phyloP scores from a whole-genome alignment of 2,797 vertebrate species.

The Tinamus major region DNA sequence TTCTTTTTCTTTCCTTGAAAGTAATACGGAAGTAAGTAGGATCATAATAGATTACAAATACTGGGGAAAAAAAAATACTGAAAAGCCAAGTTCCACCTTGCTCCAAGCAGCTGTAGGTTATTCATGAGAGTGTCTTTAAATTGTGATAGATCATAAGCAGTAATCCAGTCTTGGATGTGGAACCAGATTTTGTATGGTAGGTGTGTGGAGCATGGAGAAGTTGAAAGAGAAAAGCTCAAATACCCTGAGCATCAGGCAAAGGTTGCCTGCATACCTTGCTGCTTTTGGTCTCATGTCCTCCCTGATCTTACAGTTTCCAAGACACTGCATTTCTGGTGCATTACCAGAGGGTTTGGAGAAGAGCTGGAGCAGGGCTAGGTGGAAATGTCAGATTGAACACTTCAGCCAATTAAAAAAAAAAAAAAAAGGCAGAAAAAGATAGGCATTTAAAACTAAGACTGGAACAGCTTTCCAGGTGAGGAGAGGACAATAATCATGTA shows the following conservation, averaged over 20 bases:
- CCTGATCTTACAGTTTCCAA: not conserved
- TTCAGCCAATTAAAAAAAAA: not conserved
- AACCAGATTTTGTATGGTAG: not conserved
- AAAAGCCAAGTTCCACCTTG: not conserved
- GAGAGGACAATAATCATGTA: not conserved
- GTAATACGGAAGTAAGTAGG: not conserved
- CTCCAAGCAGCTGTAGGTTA: too few species aligned
- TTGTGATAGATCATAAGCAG: not conserved
- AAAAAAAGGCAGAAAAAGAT: not conserved
- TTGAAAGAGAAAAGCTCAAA: not conserved
- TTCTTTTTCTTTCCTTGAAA: not conserved
- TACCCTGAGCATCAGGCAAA: not conserved
- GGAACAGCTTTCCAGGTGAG: not conserved
- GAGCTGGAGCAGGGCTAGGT: not conserved
- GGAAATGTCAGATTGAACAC: not conserved
- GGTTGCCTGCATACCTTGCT: not conserved
- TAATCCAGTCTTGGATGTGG: not conserved
- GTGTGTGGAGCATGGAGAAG: not conserved
- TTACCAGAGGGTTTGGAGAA: not conserved
- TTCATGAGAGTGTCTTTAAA: not conserved
- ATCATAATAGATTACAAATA: not conserved
- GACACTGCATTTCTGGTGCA: not conserved
- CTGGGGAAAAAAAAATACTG: accelerated
- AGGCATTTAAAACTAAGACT: not conserved
- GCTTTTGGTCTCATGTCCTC: not conserved